Evolutionary conservation across 1,140 invertebrate species (phyloP).

Genomic region (Megathymus violae): DNA sequence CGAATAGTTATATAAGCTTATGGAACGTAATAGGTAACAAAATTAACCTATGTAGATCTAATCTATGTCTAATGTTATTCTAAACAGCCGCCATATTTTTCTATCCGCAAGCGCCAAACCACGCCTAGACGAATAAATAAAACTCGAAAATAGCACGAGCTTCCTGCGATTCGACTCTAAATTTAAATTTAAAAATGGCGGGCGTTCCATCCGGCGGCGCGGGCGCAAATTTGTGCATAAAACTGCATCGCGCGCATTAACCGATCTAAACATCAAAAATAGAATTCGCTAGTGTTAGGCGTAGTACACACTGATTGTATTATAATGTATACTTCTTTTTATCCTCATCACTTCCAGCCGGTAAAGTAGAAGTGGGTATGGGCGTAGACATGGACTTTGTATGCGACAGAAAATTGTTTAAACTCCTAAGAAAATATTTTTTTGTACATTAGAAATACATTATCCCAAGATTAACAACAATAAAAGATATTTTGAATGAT

Average conservation of each 20-base stretch:
- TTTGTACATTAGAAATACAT: too few species aligned
- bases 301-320: conserved; percentile 35
- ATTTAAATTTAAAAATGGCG: conserved; percentile 79
- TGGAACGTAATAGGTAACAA: too few species aligned
- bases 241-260: conserved; percentile 75
- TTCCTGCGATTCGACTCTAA: conserved; percentile 77
- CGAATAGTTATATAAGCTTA: too few species aligned
- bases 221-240: conserved; percentile 75
- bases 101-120: conserved; percentile 43
- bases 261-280: conserved; percentile 81
- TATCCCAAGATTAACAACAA: too few species aligned
- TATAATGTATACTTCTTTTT: too few species aligned
- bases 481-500: too few species aligned
- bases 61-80: background rate
- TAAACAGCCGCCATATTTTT: conserved; percentile 16
- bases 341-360: too few species aligned
- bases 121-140: conserved; percentile 78
- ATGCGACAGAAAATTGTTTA: too few species aligned
- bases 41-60: background rate
- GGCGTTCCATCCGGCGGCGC: conserved; percentile 68
- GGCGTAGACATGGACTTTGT: too few species aligned
- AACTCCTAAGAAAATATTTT: too few species aligned
- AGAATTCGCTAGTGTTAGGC: conserved; percentile 64
- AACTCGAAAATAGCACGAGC: conserved; percentile 69
- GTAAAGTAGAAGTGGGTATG: too few species aligned